Conservation (phyloP, 2,888 invertebrate genomes). For the Listrodromus nycthemerus region DNA sequence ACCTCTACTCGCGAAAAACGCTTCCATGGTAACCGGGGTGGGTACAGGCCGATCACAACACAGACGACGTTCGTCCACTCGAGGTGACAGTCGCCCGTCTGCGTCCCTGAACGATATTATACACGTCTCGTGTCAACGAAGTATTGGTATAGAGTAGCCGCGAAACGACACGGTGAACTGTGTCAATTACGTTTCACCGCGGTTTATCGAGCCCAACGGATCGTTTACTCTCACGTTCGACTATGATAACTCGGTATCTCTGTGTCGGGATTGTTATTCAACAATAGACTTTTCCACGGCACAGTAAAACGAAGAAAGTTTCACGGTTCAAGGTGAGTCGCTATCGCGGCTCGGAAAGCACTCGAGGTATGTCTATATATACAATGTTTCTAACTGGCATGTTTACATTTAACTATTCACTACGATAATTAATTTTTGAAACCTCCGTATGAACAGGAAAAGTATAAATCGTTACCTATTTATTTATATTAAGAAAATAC, state of each 20-base stretch:
- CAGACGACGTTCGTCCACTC: conserved; percentile 72
- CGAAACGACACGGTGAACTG: conserved; percentile 17
- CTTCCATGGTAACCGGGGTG: conserved; percentile 79
- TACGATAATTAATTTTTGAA: neutral
- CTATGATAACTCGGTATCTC: conserved; percentile 32
- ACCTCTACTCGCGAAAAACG: conserved; percentile 50
- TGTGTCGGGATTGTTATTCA: conserved; percentile 28
- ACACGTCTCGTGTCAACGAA: conserved; percentile 18
- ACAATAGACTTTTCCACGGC: conserved; percentile 47
- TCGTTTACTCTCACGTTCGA: neutral
- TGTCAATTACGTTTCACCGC: conserved; percentile 29
- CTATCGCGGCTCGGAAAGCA: conserved; percentile 64
- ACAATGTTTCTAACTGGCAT: neutral
- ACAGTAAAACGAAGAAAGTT: conserved; percentile 48
- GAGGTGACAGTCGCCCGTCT: conserved; percentile 34
- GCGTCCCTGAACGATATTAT: conserved; percentile 26
- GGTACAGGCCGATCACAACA: conserved; percentile 75
- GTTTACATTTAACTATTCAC: neutral
- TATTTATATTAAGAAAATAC: neutral
- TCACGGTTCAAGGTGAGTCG: conserved; percentile 59
- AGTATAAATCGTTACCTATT: neutral
- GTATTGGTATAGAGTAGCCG: neutral
- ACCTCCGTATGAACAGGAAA: neutral
- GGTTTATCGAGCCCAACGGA: neutral
- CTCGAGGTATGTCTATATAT: conserved; percentile 62